Conservation (phyloP, 2,113 vertebrate genomes). For the Atherinomorus stipes region DNA sequence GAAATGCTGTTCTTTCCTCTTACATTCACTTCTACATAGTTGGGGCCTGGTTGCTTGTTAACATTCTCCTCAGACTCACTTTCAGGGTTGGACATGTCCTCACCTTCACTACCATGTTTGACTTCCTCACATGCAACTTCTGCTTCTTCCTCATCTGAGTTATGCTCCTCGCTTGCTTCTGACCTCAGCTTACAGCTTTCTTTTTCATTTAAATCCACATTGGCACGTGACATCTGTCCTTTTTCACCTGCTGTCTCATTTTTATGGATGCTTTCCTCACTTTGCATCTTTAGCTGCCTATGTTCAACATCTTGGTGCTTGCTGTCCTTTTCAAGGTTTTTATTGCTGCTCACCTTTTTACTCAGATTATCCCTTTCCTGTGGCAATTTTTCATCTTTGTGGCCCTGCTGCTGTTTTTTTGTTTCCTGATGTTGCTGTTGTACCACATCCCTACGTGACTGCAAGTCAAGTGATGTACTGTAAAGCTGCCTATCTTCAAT, state of each 20-base stretch:
- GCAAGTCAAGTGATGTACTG: neutral
- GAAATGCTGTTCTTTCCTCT: neutral
- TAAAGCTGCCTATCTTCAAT: constrained; percentile 19
- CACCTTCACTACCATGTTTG: neutral
- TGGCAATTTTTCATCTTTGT: neutral
- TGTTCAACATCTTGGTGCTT: constrained; percentile 11
- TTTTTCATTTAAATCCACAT: constrained; percentile 28
- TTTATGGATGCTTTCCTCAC: constrained; percentile 11
- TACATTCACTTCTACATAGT: constrained; percentile 27
- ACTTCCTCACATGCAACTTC: constrained; percentile 18
- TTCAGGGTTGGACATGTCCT: neutral
- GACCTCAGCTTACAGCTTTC: constrained; percentile 23
- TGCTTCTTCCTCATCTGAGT: constrained; percentile 7
- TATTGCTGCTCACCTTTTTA: neutral
- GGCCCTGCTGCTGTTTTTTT: neutral
- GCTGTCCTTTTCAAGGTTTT: constrained; percentile 7
- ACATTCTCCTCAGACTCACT: constrained; percentile 23
- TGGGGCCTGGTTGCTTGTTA: neutral
- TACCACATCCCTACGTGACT: neutral
- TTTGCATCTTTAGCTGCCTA: neutral
- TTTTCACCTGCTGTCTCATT: constrained; percentile 15
- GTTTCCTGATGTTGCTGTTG: constrained; percentile 18
- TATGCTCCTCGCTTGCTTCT: neutral
- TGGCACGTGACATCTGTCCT: constrained; percentile 23
- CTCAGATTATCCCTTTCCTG: neutral